Conservation (phyloP, 2,888 invertebrate species). For the Tortrix viridana region DNA sequence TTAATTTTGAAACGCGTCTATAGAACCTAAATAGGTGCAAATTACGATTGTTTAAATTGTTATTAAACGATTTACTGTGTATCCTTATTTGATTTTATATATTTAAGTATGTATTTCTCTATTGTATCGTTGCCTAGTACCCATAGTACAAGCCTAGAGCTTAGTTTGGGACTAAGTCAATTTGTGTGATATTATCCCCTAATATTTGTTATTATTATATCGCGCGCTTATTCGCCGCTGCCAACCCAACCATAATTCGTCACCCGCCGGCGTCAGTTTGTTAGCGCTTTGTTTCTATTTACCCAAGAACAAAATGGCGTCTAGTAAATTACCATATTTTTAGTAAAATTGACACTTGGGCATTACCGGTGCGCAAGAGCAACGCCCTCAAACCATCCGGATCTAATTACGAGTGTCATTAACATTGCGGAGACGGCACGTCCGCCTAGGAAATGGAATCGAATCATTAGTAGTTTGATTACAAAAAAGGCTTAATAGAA, state of each 20-base stretch:
- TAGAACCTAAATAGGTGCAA: too few species aligned
- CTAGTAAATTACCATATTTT: conserved; percentile 77
- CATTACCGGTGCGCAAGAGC: conserved; percentile 75
- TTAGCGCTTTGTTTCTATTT: conserved; percentile 46
- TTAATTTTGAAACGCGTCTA: too few species aligned
- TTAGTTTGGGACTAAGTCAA: too few species aligned
- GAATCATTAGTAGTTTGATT: conserved; percentile 85
- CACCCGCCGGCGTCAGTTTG: conserved; percentile 38
- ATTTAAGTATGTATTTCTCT: too few species aligned
- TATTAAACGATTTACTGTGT: too few species aligned
- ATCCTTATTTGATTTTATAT: too few species aligned
- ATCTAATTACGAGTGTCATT: conserved; percentile 84
- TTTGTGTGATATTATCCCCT: too few species aligned
- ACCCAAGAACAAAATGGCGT: conserved; percentile 61
- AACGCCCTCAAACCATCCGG: conserved; percentile 81
- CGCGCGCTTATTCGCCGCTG: too few species aligned
- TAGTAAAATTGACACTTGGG: conserved; percentile 79
- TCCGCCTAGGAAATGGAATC: conserved; percentile 84
- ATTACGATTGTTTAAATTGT: too few species aligned
- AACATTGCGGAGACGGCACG: conserved; percentile 81
- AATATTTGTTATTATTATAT: too few species aligned
- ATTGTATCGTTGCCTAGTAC: too few species aligned
- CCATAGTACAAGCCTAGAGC: too few species aligned
- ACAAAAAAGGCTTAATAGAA: conserved; percentile 85
- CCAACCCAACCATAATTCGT: neutral